Evolutionary conservation across 2,797 vertebrate genomes (phyloP).

Genomic region (Gallinago stenura): DNA sequence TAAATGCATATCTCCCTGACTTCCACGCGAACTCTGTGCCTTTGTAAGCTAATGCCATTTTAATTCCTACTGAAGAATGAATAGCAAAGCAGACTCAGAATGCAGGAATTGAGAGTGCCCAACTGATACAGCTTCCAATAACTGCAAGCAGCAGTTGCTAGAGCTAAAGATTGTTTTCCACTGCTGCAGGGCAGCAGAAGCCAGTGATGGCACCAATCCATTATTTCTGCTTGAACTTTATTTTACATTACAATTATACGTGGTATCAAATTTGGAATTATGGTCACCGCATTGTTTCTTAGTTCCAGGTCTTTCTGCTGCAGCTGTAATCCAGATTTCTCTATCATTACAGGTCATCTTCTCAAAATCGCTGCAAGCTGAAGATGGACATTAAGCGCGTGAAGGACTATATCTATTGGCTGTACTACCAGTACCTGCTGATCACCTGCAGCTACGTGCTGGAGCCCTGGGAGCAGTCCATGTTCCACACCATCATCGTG

Average conservation of each 20-base stretch:
- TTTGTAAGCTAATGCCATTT: not conserved
- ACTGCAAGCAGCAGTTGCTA: not conserved
- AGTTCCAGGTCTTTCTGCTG: not conserved
- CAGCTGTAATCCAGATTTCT: not conserved
- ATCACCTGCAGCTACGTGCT: slow-evolving; percentile 95
- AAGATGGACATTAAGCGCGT: slow-evolving; percentile 89
- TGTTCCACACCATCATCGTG: slow-evolving; percentile 92
- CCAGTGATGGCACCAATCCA: rapidly evolving
- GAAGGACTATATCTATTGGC: slow-evolving; percentile 91
- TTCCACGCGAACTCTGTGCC: not conserved
- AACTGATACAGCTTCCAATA: not conserved
- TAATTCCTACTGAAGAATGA: not conserved
- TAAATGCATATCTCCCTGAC: not conserved
- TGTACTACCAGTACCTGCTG: slow-evolving; percentile 98
- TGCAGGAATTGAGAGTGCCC: not conserved
- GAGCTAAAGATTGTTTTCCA: not conserved
- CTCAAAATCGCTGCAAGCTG: not conserved
- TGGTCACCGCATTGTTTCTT: not conserved
- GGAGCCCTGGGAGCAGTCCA: slow-evolving; percentile 96
- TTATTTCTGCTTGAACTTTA: not conserved
- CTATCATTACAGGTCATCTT: slow-evolving; percentile 35
- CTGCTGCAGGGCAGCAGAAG: not conserved
- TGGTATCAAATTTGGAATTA: not conserved
- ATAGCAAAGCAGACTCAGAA: not conserved
- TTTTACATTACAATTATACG: rapidly evolving